phyloP scores from a whole-genome alignment of 2,113 vertebrate genomes.

The Pituophis catenifer region DNA sequence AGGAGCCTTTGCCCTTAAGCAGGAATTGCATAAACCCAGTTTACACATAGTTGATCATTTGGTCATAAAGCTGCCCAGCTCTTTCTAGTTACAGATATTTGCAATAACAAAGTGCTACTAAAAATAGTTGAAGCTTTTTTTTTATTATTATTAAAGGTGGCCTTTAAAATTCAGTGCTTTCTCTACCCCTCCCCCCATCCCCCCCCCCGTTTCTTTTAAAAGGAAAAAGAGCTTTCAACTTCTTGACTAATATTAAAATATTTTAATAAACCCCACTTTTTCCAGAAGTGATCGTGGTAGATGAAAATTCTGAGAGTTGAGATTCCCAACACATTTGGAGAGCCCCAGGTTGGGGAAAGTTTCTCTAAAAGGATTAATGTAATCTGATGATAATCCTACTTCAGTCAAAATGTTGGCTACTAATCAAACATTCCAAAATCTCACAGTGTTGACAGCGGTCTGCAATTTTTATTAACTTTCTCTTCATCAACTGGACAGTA shows the following conservation, averaged over 20 bases:
- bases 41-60: slow-evolving; percentile 53
- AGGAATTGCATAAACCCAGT: slow-evolving; percentile 56
- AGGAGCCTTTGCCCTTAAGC: slow-evolving; percentile 63
- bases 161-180: slow-evolving; percentile 16
- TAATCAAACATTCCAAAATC: not conserved
- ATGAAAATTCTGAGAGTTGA: not conserved
- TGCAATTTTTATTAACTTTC: not conserved
- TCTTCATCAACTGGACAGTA: not conserved
- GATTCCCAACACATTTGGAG: not conserved
- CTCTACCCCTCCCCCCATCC: not conserved
- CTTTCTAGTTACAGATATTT: slow-evolving; percentile 47
- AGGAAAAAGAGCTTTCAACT: slow-evolving; percentile 5
- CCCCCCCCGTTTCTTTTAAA: not conserved
- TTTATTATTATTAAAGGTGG: not conserved
- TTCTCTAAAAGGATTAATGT: not conserved
- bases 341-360: not conserved
- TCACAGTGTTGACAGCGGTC: not conserved
- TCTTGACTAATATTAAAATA: not conserved
- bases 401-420: not conserved
- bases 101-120: slow-evolving; percentile 41
- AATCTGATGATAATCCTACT: not conserved
- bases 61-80: slow-evolving; percentile 63
- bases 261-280: not conserved
- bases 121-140: slow-evolving; percentile 21
- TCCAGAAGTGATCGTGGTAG: not conserved